Percentiles rank a stretch among this genome's conserved stretches.
These are phyloP conservation scores for Cossypha polioptera DNA, from an alignment of 2,797 vertebrate species.

Conservation along the genomic window DNA sequence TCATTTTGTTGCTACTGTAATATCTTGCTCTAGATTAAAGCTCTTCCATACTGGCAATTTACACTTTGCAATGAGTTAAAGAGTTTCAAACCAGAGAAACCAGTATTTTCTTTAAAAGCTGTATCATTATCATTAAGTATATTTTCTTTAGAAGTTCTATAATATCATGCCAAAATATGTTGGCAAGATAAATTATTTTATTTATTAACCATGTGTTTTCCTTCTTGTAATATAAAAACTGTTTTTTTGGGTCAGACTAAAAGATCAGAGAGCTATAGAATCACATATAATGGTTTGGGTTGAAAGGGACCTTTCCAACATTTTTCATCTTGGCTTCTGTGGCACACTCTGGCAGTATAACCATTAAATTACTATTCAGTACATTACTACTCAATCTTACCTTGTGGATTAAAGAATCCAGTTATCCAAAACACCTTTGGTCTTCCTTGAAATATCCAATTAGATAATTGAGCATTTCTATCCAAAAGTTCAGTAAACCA, in stretches of 20 bases:
- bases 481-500: slow-evolving; percentile 89
- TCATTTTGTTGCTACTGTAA: background rate
- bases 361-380: background rate
- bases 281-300: background rate
- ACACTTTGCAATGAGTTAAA: background rate
- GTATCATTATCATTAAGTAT: background rate
- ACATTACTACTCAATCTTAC: slow-evolving; percentile 47
- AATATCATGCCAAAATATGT: background rate
- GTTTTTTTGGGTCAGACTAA: background rate
- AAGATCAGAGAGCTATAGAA: background rate
- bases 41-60: background rate
- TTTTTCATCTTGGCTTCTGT: background rate
- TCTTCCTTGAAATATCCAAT: slow-evolving; percentile 83
- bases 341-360: background rate
- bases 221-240: background rate
- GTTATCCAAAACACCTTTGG: slow-evolving; percentile 88
- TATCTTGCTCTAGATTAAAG: background rate
- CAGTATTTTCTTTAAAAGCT: background rate
- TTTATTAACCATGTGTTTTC: background rate
- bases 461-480: slow-evolving; percentile 81
- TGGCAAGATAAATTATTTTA: background rate
- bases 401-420: slow-evolving; percentile 89
- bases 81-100: background rate
- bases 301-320: background rate
- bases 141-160: background rate